These are phyloP conservation scores for Sesia bembeciformis DNA, from an alignment of 2,888 invertebrate genomes.

Conservation along the genomic window DNA sequence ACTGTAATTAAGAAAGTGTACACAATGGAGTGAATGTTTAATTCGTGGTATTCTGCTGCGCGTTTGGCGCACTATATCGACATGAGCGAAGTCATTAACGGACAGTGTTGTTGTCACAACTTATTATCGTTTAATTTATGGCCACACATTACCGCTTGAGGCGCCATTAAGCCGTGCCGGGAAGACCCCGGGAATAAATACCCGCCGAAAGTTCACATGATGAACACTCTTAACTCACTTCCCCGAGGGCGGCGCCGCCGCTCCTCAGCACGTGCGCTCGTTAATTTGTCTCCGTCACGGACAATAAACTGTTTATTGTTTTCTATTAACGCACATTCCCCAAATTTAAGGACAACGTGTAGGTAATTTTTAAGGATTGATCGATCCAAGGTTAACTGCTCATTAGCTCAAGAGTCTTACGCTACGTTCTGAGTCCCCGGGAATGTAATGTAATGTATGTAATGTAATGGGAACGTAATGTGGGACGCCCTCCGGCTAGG, in stretches of 20 bases:
- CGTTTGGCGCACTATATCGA: too few relatives aligned
- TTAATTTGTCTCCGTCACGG: constrained; percentile 54
- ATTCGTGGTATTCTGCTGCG: too few relatives aligned
- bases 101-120: constrained; percentile 63
- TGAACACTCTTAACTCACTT: constrained; percentile 30
- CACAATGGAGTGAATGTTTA: too few relatives aligned
- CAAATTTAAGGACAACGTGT: not conserved
- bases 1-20: too few relatives aligned
- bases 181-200: constrained; percentile 47
- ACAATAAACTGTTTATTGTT: constrained; percentile 57
- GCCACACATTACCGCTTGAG: constrained; percentile 68
- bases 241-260: constrained; percentile 13
- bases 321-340: constrained; percentile 25
- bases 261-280: constrained; percentile 24
- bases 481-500: too few relatives aligned
- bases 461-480: too few relatives aligned
- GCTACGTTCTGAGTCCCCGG: too few relatives aligned
- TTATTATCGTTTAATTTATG: constrained; percentile 72
- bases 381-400: too few relatives aligned
- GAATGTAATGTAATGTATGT: too few relatives aligned
- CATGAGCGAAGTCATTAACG: constrained; percentile 34
- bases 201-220: constrained; percentile 45
- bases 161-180: constrained; percentile 54
- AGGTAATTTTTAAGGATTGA: too few relatives aligned
- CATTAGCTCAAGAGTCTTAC: too few relatives aligned